Evolutionary conservation across 2,888 invertebrate genomes (phyloP), one percentile per base, ranked within the genome.

Genomic region (Lasioglossum calceatum): DNA sequence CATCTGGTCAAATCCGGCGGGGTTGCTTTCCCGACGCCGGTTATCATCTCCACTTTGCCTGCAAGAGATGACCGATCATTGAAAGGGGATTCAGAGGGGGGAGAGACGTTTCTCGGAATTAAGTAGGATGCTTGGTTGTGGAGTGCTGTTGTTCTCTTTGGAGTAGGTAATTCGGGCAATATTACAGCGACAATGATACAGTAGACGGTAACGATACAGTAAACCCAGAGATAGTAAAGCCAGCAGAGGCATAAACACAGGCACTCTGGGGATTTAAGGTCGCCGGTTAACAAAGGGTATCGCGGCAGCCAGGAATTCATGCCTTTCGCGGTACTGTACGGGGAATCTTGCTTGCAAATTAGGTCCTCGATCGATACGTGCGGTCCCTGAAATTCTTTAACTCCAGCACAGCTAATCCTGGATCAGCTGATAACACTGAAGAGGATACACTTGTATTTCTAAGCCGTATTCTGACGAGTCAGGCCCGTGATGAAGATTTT

Each of bases 21-120:
- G 95, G 96, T 96, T 19, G 97, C 96, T 92, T 96, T 96, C 16
- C 97, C 97, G 76, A 97, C 97, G 87, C 97, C 97, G 64, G 97
- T 97, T 90, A 98, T 97, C 96, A 97, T 97, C 94, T 97, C 97
- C 70, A 97, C 97, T 96, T 97, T 97, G 39, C 97, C 97, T 96
- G 95, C 2, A 54, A 72, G 23, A 64, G 12, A 50, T 44, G 23
- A 58, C 4, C 10, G 14, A 14, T 27, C 23, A n/a, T 54, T 54
- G 23, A 3, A n/a, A 54, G 3, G 3, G 23, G 54, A 1, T n/a
- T n/a, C 10, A 2, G 54, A 54, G 23, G n/a, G 50, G 50, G 2
- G n/a, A 23, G n/a, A 4, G 4, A 10, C 12, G 12, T 58, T 58
- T n/a, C 58, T n/a, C 58, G n/a, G 58, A n/a, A 58, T 58, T 58